These are phyloP conservation scores for Pogonognathellus flavescens DNA, from an alignment of 1,140 invertebrate species.

Conservation along the genomic window DNA sequence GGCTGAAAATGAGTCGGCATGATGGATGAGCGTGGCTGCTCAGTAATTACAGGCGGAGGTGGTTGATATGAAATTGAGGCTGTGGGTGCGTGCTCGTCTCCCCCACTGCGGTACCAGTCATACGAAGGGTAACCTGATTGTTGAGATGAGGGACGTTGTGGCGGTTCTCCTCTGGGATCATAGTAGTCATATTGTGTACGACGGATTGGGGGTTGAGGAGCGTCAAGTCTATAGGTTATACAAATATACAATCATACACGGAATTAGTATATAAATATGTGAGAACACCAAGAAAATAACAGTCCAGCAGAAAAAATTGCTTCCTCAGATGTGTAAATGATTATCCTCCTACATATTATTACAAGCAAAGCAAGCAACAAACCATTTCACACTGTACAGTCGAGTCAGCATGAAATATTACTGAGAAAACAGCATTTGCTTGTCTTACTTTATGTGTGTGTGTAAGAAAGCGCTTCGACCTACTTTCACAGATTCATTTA, in stretches of 20 bases:
- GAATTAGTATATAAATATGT: background rate
- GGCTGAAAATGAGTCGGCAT: constrained; percentile 83
- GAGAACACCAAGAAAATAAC: background rate
- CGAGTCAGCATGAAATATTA: background rate
- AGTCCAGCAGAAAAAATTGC: background rate
- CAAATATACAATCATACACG: background rate
- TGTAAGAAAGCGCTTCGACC: constrained; percentile 10
- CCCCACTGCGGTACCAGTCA: constrained; percentile 65
- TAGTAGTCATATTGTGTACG: constrained; percentile 65
- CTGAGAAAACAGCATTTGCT: background rate
- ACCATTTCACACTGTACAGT: background rate
- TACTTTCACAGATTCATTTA: constrained; percentile 38
- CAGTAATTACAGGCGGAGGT: constrained; percentile 85
- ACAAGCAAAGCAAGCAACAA: background rate
- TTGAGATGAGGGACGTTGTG: constrained; percentile 65
- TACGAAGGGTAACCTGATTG: constrained; percentile 63
- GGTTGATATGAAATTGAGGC: constrained; percentile 71
- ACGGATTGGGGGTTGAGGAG: constrained; percentile 65
- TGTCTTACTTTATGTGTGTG: background rate
- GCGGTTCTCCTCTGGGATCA: constrained; percentile 66
- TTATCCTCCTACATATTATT: no score
- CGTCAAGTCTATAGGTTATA: constrained; percentile 57
- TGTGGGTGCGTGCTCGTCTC: constrained; percentile 49
- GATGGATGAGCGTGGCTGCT: constrained; percentile 82
- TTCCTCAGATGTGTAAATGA: background rate